These are phyloP conservation scores for Nyleta sp. DNA, from an alignment of 2,888 invertebrate species.

Conservation along the genomic window DNA sequence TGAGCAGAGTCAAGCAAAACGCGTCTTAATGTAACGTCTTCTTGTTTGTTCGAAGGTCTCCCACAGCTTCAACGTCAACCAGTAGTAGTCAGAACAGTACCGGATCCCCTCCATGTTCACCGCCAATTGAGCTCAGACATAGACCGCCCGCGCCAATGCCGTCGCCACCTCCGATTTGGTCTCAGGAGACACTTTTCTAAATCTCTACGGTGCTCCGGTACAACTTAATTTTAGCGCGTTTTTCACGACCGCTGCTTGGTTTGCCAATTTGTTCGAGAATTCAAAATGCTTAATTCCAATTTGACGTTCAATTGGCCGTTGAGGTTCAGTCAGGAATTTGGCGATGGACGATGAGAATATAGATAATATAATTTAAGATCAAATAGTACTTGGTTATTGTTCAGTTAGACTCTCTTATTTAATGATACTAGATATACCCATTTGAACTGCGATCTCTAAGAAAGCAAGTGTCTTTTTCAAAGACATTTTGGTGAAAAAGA, in stretches of 20 bases:
- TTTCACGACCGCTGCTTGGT: slow-evolving; percentile 21
- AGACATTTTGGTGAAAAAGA: too few species aligned
- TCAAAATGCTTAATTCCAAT: too few species aligned
- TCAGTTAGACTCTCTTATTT: too few species aligned
- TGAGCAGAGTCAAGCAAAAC: not conserved
- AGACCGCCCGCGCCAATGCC: slow-evolving; percentile 76
- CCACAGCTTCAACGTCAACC: slow-evolving; percentile 75
- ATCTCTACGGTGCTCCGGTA: slow-evolving; percentile 50
- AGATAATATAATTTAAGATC: too few species aligned
- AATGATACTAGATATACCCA: too few species aligned
- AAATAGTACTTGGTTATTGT: too few species aligned
- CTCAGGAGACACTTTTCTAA: slow-evolving; percentile 92
- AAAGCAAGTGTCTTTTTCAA: too few species aligned
- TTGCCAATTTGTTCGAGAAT: not conserved
- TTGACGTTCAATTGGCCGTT: too few species aligned
- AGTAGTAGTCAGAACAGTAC: slow-evolving; percentile 78
- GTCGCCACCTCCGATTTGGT: slow-evolving; percentile 83
- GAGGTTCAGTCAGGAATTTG: too few species aligned
- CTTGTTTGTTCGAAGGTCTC: slow-evolving; percentile 71
- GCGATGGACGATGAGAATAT: too few species aligned
- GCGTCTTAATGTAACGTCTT: slow-evolving; percentile 29
- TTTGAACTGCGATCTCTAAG: too few species aligned
- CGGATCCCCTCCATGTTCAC: slow-evolving; percentile 74
- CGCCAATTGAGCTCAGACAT: slow-evolving; percentile 78
- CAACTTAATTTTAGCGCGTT: slow-evolving; percentile 33